phyloP scores from a whole-genome alignment of 2,888 invertebrate genomes.

The Latrodectus hesperus region DNA sequence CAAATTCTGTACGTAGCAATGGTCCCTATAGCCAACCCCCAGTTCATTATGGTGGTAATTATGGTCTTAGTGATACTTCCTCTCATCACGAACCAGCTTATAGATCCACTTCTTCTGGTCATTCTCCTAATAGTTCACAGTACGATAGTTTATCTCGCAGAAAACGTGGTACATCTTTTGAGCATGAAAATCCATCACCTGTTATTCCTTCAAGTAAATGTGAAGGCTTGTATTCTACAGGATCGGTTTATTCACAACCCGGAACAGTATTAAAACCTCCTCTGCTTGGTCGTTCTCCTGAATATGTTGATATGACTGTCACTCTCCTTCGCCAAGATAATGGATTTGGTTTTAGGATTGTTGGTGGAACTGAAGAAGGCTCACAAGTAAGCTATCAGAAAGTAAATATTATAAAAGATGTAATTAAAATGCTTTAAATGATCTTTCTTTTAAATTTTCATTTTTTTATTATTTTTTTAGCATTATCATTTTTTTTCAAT shows the following conservation, averaged over 20 bases:
- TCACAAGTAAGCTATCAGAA: constrained; percentile 79
- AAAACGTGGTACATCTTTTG: constrained; percentile 80
- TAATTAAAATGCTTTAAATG: not conserved
- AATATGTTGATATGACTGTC: constrained; percentile 82
- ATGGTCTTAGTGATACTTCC: constrained; percentile 16
- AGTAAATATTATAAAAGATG: no score
- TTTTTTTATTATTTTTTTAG: no score
- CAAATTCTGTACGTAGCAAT: constrained; percentile 52
- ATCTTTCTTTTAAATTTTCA: no score
- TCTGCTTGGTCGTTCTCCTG: constrained; percentile 30
- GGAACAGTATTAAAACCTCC: constrained; percentile 59
- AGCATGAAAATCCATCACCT: constrained; percentile 78
- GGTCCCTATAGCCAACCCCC: constrained; percentile 47
- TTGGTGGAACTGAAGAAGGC: constrained; percentile 98
- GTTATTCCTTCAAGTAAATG: constrained; percentile 23
- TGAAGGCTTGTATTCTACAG: constrained; percentile 41
- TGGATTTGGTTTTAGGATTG: constrained; percentile 98
- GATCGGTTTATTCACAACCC: constrained; percentile 71
- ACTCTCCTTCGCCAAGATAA: constrained; percentile 87
- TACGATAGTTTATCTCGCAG: constrained; percentile 75
- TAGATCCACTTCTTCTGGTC: constrained; percentile 29
- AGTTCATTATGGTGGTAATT: constrained; percentile 34
- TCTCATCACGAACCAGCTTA: constrained; percentile 29
- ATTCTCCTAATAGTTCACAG: constrained; percentile 67
- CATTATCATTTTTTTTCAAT: no score